Evolutionary conservation across 2,797 vertebrate genomes (phyloP), one percentile per base, ranked within the genome.

Genomic region (Sus cebifrons): DNA sequence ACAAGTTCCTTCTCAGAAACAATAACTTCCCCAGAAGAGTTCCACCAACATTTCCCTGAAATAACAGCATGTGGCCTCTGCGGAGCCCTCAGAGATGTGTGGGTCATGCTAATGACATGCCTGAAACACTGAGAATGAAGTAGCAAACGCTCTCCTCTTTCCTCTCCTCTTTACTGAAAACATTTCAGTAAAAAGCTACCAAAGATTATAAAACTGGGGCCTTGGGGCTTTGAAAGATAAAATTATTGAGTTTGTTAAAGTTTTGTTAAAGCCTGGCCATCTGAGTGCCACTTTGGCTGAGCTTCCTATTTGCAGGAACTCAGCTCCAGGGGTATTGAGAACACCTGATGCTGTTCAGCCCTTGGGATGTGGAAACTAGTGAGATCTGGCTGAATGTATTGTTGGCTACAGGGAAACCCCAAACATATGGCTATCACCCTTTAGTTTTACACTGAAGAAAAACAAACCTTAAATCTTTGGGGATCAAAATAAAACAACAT

Each of bases 211-310:
- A 96, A 91, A 85, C 74, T 75, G 5, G 60, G 68, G 68, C 5
- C 44, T 96, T 94, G 68, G 25, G 71, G 44, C 75, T 88, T 91
- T 49, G 64, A 40, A 96, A 95, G 44, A 78, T 91, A 67, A 85
- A 92, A 91, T 93, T 93, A 94, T 1, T 44, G 54, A 91, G n/a
- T 90, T 75, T 91, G 77, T 77, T 94, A 68, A 95, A 91, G n/a
- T 90, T 95, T 75, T 91, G 77, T 77, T 94, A 68, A 95, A 82
- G 58, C 21, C 10, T 79, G 89, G 44, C 68, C 58, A 3, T 86
- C 88, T 86, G 87, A 81, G 25, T 86, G 58, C 64, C 82, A 18
- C 58, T 90, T 62, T 58, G 95, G 68, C 88, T 78, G 82, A 95
- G 78, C 13, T 62, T 92, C 52, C 32, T 94, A 68, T 82, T 94